Evolutionary conservation across 2,888 invertebrate species (phyloP), one percentile per base, ranked within the genome.

Genomic region (Sphaerophoria rueppellii): DNA sequence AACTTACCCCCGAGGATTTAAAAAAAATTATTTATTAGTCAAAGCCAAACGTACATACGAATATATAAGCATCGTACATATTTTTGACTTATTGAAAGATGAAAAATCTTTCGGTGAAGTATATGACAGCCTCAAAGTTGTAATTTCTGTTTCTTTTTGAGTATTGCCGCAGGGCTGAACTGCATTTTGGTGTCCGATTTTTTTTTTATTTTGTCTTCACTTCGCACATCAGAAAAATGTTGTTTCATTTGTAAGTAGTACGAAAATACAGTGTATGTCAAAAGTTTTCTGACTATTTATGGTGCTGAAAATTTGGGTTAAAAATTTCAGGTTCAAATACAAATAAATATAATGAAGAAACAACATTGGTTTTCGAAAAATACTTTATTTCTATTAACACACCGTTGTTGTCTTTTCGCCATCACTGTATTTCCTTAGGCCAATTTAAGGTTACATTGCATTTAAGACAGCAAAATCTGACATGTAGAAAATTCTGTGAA

Each of bases 121-220:
- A 50, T 71, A 69, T 69, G 67, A 54, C 74, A 69, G 80, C 83
- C 75, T 85, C 72, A 85, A 85, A 80, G 80, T 80, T 80, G 83
- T 85, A 80, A 80, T 85, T 85, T 80, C 40, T 72, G 80, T 76
- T 72, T 75, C 71, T 80, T 63, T 43, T 14, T 80, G 43, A 48
- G 54, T 80, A 70, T 6, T 9, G 76, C 83, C 76, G 46, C 67
- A 57, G 74, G 72, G 55, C 52, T 69, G 61, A 76, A 85, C 83
- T 85, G 83, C 83, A 85, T 85, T 85, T 80, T 67, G 76, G 80
- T 83, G 74, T 74, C 79, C 70, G 70, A 79, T 16, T 52, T 77
- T 61, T 67, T 50, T 48, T 63, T 34, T n/a, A 58, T 50, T 34
- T 35, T 40, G 40, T 58, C 50, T 14, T 55, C 32, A 12, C 12